Evolutionary conservation across 2,113 vertebrate species (phyloP).

Genomic region (Dendropsophus ebraccatus): DNA sequence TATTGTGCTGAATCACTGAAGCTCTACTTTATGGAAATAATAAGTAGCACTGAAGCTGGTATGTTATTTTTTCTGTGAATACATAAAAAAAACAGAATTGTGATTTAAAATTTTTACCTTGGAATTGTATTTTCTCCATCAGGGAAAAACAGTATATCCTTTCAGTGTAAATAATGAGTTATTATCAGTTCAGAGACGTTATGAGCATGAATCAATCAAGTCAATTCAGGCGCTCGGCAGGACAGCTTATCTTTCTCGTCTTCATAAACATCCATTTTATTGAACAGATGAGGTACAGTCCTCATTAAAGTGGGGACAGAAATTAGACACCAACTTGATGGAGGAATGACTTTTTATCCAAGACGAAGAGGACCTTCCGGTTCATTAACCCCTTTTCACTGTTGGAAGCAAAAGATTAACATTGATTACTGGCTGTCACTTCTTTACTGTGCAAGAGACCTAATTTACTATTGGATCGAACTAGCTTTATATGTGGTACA

Average conservation of each 20-base stretch:
- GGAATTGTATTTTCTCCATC: not conserved
- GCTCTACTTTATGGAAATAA: not conserved
- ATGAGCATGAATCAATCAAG: slow-evolving; percentile 51
- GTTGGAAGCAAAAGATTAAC: slow-evolving; percentile 46
- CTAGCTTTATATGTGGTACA: not conserved
- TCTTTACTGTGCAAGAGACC: slow-evolving; percentile 26
- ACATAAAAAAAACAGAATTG: not conserved
- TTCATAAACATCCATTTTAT: slow-evolving; percentile 51
- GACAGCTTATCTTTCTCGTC: slow-evolving; percentile 28
- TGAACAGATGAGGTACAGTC: slow-evolving; percentile 44
- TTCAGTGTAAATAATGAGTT: slow-evolving; percentile 38
- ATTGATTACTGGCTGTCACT: slow-evolving; percentile 44
- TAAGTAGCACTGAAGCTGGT: not conserved
- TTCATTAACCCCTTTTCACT: slow-evolving; percentile 46
- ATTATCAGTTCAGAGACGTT: slow-evolving; percentile 39
- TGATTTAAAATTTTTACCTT: not conserved
- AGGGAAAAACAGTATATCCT: not conserved
- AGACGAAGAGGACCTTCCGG: slow-evolving; percentile 38
- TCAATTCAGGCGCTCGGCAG: slow-evolving; percentile 37
- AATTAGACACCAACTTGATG: slow-evolving; percentile 51
- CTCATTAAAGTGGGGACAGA: slow-evolving; percentile 44
- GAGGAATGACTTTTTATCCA: slow-evolving; percentile 31
- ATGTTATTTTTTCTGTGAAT: too few relatives aligned
- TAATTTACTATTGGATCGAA: slow-evolving; percentile 23
- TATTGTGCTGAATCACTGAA: not conserved